Percentiles rank a stretch among this genome's conserved stretches.
Conservation (phyloP, 2,113 vertebrate species). For the Columba janthina region DNA sequence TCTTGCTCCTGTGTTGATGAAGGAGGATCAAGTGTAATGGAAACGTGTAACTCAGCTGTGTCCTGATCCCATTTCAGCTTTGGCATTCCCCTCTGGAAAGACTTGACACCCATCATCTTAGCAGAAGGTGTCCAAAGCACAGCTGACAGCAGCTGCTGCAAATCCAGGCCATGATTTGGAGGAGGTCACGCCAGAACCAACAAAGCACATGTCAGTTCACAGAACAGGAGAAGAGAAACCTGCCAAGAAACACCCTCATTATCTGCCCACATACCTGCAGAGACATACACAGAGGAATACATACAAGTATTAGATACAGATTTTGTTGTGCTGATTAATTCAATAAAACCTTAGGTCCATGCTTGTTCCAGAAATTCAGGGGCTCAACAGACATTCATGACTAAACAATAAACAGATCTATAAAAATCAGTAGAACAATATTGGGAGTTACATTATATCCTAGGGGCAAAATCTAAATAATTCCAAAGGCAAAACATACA, state of each 20-base stretch:
- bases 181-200: background rate
- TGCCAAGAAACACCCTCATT: background rate
- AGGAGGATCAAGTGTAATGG: background rate
- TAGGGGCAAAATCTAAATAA: background rate
- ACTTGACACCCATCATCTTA: background rate
- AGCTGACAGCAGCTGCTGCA: background rate
- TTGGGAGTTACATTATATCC: background rate
- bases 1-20: background rate
- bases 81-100: background rate
- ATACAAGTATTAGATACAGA: background rate
- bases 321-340: background rate
- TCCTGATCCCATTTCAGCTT: background rate
- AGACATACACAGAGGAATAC: background rate
- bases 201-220: background rate
- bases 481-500: background rate
- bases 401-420: background rate
- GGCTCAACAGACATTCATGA: background rate
- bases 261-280: rapidly evolving
- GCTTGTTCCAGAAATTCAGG: background rate
- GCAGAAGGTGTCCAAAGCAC: background rate
- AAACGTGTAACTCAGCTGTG: background rate
- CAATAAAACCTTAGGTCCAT: background rate
- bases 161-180: background rate
- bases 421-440: background rate
- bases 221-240: background rate